Evolutionary conservation across 1,140 invertebrate species (phyloP).

Genomic region (Cotesia glomerata): DNA sequence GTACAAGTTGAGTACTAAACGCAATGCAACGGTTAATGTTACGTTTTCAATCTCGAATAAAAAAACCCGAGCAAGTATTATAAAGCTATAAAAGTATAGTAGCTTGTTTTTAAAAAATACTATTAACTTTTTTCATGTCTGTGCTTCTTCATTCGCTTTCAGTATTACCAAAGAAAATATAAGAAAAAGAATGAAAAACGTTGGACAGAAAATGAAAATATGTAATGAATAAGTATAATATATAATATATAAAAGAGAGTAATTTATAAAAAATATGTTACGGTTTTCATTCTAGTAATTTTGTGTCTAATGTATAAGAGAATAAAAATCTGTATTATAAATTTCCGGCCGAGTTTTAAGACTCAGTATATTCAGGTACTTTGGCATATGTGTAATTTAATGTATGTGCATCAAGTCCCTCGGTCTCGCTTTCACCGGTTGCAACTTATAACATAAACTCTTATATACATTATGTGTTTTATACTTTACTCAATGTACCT

Average conservation of each 20-base stretch:
- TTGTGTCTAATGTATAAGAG: background rate
- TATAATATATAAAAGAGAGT: too few relatives aligned
- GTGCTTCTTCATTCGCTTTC: too few relatives aligned
- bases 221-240: too few relatives aligned
- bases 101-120: background rate
- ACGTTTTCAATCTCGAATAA: background rate
- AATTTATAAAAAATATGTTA: background rate
- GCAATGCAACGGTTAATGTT: constrained; percentile 5
- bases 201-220: too few relatives aligned
- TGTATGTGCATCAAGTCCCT: background rate
- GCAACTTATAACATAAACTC: background rate
- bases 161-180: too few relatives aligned
- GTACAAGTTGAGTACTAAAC: background rate
- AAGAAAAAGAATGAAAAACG: too few relatives aligned
- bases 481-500: background rate
- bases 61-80: background rate
- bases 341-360: background rate
- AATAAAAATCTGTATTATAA: background rate
- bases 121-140: background rate
- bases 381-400: background rate
- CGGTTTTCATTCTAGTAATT: background rate
- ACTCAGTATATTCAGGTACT: background rate
- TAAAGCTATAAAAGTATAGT: background rate
- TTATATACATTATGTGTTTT: background rate
- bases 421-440: constrained; percentile 26